Percentiles rank a stretch among this genome's conserved stretches.
Evolutionary conservation across 2,888 invertebrate species (phyloP).

Genomic region (Agrilus cyanescens): DNA sequence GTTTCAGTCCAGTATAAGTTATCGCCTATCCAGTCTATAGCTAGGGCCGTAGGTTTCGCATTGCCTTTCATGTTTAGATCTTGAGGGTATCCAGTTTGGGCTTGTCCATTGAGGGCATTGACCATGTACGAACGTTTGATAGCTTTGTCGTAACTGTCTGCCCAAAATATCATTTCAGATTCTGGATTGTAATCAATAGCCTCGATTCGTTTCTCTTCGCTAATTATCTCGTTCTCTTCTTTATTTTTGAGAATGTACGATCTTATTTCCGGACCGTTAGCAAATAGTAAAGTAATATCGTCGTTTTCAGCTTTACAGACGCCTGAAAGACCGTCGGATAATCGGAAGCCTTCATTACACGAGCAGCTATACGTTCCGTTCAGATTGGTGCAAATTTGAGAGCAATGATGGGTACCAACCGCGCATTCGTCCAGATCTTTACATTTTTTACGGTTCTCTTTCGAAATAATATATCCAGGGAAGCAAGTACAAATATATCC

Average conservation of each 20-base stretch:
- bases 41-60: slow-evolving; percentile 76
- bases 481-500: slow-evolving; percentile 89
- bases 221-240: slow-evolving; percentile 66
- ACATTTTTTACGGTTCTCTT: slow-evolving; percentile 71
- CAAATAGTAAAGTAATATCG: slow-evolving; percentile 57
- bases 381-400: slow-evolving; percentile 83
- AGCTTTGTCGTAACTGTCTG: slow-evolving; percentile 80
- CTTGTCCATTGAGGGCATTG: slow-evolving; percentile 62
- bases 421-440: slow-evolving; percentile 85
- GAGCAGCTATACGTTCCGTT: slow-evolving; percentile 84
- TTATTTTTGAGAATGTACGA: slow-evolving; percentile 52
- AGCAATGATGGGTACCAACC: slow-evolving; percentile 75
- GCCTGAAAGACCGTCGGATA: slow-evolving; percentile 66
- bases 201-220: slow-evolving; percentile 78
- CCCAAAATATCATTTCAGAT: slow-evolving; percentile 86
- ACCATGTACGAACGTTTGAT: slow-evolving; percentile 88
- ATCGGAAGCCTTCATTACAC: slow-evolving; percentile 71
- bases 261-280: slow-evolving; percentile 80
- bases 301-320: slow-evolving; percentile 64
- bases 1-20: slow-evolving; percentile 92
- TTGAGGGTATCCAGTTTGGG: slow-evolving; percentile 73
- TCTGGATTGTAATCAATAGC: slow-evolving; percentile 83
- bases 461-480: slow-evolving; percentile 71
- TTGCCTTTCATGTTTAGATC: slow-evolving; percentile 75
- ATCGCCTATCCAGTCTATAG: slow-evolving; percentile 88